Base-by-base conservation (phyloP, 2,113 vertebrate species). In the Leucoraja erinaceus region DNA sequence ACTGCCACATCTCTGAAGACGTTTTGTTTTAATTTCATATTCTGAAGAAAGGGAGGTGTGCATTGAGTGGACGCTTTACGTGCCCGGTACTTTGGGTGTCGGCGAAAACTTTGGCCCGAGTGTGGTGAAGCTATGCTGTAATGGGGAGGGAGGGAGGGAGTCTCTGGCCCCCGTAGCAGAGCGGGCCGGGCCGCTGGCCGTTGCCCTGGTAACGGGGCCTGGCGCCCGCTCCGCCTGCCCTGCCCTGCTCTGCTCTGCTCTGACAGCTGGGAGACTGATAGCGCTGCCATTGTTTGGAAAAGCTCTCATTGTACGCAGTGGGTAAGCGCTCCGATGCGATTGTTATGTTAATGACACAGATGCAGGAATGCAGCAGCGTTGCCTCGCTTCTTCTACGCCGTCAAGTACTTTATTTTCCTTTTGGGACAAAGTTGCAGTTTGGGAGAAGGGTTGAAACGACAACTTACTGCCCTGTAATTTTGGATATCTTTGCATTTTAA, bases 211-310 rank as follows among this genome's bases (percentile, higher is more conserved):
- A 5, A 88, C 28, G 28, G 28, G 83, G 88, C 31, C 33, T 91
- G 88, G 88, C 31, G n/a, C 88, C 66, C 63, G 77, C 28, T 2
- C 28, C 22, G 20, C 63, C 28, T 11, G 20, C 63, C 66, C 28
- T 63, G 56, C 83, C 63, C 38, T 47, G 38, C 38, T 33, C 28
- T 47, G 38, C 38, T 33, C 28, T 63, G 56, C 83, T 56, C 83
- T 4, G 86, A 47, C 84, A 91, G 88, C 86, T 38, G 86, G 20
- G 11, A 86, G 54, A 59, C 61, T 90, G 86, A 90, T n/a, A 90
- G 86, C 86, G 16, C 7, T 33, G 84, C 66, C 38, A 47, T 70
- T 70, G 63, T 91, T 91, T 38, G 31, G n/a, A 18, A 22, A 63
- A 63, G 70, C 31, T 72, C 12, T 91, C 66, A 70, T 72, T 25